phyloP scores from a whole-genome alignment of 2,113 vertebrate species.

The Tursiops truncatus region DNA sequence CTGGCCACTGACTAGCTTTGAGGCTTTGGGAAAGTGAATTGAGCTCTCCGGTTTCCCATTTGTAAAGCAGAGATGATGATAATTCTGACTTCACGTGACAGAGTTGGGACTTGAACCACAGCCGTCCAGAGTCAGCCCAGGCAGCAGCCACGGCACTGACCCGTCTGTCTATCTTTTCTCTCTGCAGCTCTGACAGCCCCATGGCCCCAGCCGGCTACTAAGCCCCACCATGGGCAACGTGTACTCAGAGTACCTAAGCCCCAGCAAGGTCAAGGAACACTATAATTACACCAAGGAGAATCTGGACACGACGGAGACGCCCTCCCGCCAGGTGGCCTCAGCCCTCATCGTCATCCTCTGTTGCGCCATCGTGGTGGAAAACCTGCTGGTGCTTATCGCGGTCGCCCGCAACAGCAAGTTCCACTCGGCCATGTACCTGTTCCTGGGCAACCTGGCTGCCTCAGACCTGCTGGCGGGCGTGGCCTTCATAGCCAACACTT shows the following conservation, averaged over 20 bases:
- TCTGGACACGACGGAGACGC: neutral
- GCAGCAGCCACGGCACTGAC: neutral
- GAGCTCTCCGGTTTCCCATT: neutral
- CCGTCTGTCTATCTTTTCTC: neutral
- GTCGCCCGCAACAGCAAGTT: slow-evolving; percentile 95
- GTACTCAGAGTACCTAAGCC: slow-evolving; percentile 93
- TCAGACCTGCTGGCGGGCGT: slow-evolving; percentile 93
- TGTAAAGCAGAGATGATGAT: neutral
- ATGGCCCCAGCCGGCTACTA: slow-evolving; percentile 67
- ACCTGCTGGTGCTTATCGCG: slow-evolving; percentile 92
- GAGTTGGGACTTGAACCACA: neutral
- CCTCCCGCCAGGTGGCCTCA: slow-evolving; percentile 76
- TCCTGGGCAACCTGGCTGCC: slow-evolving; percentile 95
- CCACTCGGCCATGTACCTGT: slow-evolving; percentile 97
- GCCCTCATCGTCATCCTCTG: slow-evolving; percentile 89
- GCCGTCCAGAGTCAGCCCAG: neutral
- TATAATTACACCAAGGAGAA: slow-evolving; percentile 88
- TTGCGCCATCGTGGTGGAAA: slow-evolving; percentile 93
- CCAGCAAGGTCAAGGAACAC: slow-evolving; percentile 86
- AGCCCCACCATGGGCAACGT: slow-evolving; percentile 88
- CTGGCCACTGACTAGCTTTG: neutral
- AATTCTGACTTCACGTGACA: neutral
- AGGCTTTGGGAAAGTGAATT: neutral
- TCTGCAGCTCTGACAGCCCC: slow-evolving; percentile 63
- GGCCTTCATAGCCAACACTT: slow-evolving; percentile 93